Base-by-base conservation (phyloP, 2,113 vertebrate species). In the Pongo pygmaeus region DNA sequence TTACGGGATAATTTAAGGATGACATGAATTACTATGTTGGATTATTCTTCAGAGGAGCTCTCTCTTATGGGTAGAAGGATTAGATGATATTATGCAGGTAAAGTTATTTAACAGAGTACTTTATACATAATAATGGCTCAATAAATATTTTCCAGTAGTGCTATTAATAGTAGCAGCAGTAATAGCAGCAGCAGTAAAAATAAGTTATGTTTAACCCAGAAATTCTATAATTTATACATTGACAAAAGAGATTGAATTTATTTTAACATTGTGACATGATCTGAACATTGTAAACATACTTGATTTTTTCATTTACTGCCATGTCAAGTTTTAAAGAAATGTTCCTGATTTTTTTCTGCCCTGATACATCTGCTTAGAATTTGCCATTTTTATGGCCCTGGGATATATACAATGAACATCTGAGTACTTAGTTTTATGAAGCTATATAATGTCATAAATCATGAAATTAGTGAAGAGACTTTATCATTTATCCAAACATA, bases 401-500 rank as follows among this genome's bases (percentile, higher is more conserved):
- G 0, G 9, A 77, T 83, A 67, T 8, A 43, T 40, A 35, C 30
- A 70, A 8, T 40, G n/a, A 93, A 23, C 52, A 78, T 14, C 18
- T 87, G 50, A 86, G 32, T 78, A 70, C 16, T 90, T 84, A 57
- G 3, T 16, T 16, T 64, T 86, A 72, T 46, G 57, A 89, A 70
- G 35, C 5, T 52, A 55, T 5, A 59, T 50, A 70, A 48, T 43
- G 9, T 74, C 48, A 72, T 79, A 92, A 93, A 91, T 77, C 57
- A 86, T 77, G 6, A 91, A 91, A 69, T 93, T 81, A 80, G 22
- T 74, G 16, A 25, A 46, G 88, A 95, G 27, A 70, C 38, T 85
- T 90, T 61, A 59, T 61, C 59, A 85, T 50, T 89, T 92, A 95
- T 40, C 52, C 81, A 77, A 89, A 85, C 43, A 83, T 78, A 95